Conservation (phyloP, 2,888 invertebrate species). For the Hyposoter didymator region DNA sequence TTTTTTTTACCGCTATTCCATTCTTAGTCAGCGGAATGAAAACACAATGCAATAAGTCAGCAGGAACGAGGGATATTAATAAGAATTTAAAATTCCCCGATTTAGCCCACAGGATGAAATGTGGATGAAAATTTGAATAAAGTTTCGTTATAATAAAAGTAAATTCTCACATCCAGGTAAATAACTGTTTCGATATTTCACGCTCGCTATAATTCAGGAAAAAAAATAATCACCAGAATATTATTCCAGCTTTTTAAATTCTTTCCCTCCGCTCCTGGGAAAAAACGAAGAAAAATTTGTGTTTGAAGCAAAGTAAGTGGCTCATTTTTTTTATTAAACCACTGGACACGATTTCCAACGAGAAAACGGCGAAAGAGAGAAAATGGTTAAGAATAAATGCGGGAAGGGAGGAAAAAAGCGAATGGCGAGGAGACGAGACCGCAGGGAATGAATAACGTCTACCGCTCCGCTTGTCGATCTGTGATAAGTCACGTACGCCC, state of each 20-base stretch:
- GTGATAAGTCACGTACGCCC: conserved; percentile 70
- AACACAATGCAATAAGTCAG: not conserved
- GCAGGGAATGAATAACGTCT: conserved; percentile 62
- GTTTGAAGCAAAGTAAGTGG: not conserved
- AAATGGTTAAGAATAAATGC: not conserved
- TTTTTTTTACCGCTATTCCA: not conserved
- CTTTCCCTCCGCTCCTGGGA: not conserved
- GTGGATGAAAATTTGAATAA: conserved; percentile 1
- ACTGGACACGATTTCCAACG: conserved; percentile 1
- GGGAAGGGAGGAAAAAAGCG: not conserved
- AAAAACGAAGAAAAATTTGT: not conserved
- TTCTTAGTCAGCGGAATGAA: not conserved
- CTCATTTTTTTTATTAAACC: not conserved
- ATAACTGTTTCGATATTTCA: not conserved
- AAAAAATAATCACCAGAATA: not conserved
- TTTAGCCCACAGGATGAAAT: not conserved
- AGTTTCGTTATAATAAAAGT: not conserved
- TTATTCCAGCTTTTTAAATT: not conserved
- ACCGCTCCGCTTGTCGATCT: conserved; percentile 63
- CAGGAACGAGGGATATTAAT: not conserved
- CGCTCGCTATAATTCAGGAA: not conserved
- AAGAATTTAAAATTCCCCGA: not conserved
- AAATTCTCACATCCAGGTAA: not conserved
- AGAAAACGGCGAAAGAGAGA: not conserved
- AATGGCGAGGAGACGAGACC: conserved; percentile 40